Percentiles rank a stretch among this genome's conserved stretches.
These are phyloP conservation scores for Helicoverpa armigera DNA, from an alignment of 1,140 invertebrate species.

Conservation along the genomic window DNA sequence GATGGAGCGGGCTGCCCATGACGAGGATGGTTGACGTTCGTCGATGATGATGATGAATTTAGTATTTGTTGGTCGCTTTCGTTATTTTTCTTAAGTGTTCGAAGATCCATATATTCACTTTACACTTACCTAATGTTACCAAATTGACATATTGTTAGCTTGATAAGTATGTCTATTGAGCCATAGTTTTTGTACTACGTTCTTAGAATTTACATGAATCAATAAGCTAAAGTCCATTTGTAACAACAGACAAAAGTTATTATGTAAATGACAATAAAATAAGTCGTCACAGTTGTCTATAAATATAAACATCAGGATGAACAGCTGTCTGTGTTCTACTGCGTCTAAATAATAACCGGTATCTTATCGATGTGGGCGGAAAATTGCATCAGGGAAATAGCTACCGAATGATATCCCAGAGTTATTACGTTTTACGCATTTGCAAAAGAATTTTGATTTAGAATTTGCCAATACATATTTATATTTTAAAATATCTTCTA, in stretches of 20 bases:
- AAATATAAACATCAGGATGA: constrained; percentile 45
- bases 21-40: too few species aligned
- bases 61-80: too few species aligned
- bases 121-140: too few species aligned
- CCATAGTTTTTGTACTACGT: too few species aligned
- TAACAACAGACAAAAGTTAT: constrained; percentile 24
- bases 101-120: too few species aligned
- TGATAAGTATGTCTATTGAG: too few species aligned
- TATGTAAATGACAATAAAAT: constrained; percentile 32
- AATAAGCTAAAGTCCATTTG: not conserved
- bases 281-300: constrained; percentile 23
- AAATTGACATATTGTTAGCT: too few species aligned
- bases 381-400: constrained; percentile 71
- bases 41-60: too few species aligned
- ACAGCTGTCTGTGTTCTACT: constrained; percentile 49
- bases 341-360: constrained; percentile 55
- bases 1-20: too few species aligned
- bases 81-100: too few species aligned
- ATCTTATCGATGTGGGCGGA: constrained; percentile 60
- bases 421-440: constrained; percentile 34
- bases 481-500: not conserved
- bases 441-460: constrained; percentile 9
- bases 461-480: constrained; percentile 2
- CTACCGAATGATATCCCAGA: constrained; percentile 23
- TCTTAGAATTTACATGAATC: too few species aligned